Conservation (phyloP, 2,113 vertebrate genomes). For the Sorex araneus region DNA sequence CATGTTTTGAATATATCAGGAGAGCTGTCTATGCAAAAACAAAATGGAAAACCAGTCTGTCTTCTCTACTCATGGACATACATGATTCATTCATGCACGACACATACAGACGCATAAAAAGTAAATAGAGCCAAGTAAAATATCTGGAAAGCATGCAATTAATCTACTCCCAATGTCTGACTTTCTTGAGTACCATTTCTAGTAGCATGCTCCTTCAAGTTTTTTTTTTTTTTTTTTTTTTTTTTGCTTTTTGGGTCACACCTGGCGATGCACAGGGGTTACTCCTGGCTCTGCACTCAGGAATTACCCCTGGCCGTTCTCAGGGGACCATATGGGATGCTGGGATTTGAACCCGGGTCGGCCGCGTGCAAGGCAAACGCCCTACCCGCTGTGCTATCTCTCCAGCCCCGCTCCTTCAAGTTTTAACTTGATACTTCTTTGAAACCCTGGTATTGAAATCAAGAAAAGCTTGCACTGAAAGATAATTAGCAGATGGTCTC, state of each 20-base stretch:
- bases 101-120: neutral
- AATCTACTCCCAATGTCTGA: neutral
- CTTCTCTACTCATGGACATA: conserved; percentile 40
- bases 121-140: neutral
- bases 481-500: neutral
- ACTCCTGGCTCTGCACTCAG: no score
- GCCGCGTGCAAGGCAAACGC: no score
- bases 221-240: no score
- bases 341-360: no score
- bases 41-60: neutral
- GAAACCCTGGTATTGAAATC: conserved; percentile 39
- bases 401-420: no score
- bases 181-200: neutral
- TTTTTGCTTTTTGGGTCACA: no score
- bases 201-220: neutral
- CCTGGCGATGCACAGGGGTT: no score
- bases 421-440: conserved; percentile 30
- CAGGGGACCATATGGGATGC: no score
- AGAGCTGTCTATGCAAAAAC: neutral
- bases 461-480: conserved; percentile 25
- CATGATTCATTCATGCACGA: conserved; percentile 31
- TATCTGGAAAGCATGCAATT: neutral
- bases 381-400: no score
- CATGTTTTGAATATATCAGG: neutral
- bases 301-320: no score